phyloP scores from a whole-genome alignment of 2,888 invertebrate genomes.

The Empis livida region DNA sequence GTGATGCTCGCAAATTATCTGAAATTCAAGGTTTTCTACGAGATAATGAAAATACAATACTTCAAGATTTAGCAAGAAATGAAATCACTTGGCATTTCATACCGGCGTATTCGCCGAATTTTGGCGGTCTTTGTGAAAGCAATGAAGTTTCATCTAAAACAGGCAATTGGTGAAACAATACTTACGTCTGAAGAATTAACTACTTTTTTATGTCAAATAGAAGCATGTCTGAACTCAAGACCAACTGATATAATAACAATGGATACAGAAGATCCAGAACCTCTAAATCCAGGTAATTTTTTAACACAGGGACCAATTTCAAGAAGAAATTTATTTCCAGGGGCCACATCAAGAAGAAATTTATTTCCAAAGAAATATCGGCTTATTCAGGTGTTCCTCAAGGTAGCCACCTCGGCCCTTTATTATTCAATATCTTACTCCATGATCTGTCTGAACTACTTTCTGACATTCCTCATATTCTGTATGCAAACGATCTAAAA shows the following conservation, averaged over 20 bases:
- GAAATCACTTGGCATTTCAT: conserved; percentile 8
- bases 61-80: conserved; percentile 3
- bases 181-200: conserved; percentile 17
- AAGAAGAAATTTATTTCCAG: no score
- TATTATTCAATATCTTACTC: no score
- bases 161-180: conserved; percentile 12
- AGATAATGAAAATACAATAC: background rate
- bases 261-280: conserved; percentile 7
- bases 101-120: conserved; percentile 12
- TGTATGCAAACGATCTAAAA: no score
- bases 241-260: conserved; percentile 11
- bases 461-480: no score
- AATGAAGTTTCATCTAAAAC: conserved; percentile 17
- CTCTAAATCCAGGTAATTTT: conserved; percentile 3
- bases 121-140: conserved; percentile 14
- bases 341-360: conserved; percentile 16
- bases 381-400: no score
- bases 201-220: conserved; percentile 16
- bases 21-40: background rate
- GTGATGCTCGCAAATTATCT: no score
- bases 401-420: no score
- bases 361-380: no score
- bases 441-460: no score
- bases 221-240: conserved; percentile 17
- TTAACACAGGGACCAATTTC: background rate